Conservation (phyloP, 2,888 invertebrate genomes). For the Seira musarum region DNA sequence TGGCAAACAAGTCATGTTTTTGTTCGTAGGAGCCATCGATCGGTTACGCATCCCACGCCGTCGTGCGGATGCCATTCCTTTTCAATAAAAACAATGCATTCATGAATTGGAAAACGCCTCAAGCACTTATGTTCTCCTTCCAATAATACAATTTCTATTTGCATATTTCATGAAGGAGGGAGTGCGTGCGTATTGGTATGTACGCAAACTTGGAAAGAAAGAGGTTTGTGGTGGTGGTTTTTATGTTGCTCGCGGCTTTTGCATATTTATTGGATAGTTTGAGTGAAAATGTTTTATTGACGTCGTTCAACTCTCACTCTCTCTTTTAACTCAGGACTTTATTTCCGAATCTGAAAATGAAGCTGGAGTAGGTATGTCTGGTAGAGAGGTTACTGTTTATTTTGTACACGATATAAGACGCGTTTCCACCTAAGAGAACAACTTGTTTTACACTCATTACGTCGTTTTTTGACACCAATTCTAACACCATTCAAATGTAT, state of each 20-base stretch:
- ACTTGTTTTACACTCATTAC: constrained; percentile 1
- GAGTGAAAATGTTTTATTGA: constrained; percentile 9
- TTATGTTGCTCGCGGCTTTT: neutral
- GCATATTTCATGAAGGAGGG: constrained; percentile 5
- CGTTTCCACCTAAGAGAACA: neutral
- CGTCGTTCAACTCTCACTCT: neutral
- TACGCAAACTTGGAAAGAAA: neutral
- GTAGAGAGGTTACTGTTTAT: neutral
- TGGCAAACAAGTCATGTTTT: too few species aligned
- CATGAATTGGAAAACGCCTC: constrained; percentile 12
- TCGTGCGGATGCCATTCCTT: neutral
- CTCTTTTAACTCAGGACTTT: too few species aligned
- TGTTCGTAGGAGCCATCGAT: neutral
- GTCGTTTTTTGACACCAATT: neutral
- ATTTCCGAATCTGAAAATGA: neutral
- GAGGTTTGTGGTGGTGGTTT: neutral
- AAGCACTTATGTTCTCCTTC: constrained; percentile 6
- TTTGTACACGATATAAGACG: neutral
- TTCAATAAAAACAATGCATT: constrained; percentile 13
- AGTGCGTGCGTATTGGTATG: too few species aligned
- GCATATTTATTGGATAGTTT: constrained; percentile 1
- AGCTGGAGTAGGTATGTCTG: neutral
- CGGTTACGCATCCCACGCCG: neutral
- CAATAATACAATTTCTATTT: constrained; percentile 9
- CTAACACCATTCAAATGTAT: neutral